Base-by-base conservation (phyloP, 2,113 vertebrate species). In the Nibea coibor region DNA sequence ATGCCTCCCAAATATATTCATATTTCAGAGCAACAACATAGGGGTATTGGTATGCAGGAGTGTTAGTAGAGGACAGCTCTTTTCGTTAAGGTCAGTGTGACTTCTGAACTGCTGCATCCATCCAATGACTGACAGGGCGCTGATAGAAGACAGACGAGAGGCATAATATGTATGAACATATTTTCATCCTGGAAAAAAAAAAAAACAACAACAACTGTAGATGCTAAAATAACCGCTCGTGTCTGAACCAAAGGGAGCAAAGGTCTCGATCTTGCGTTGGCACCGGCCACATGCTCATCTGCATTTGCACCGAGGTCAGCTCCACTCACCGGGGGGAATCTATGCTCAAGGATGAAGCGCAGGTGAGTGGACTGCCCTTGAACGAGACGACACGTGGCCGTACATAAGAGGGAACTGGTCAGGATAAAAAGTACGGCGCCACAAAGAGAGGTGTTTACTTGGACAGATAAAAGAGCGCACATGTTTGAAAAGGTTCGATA, bases 271-370 rank as follows among this genome's bases (percentile, higher is more conserved):
- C 88, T 77, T 4, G 56, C 64, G 48, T 76, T 90, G 89, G 91
- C 87, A 81, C 80, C 26, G 4, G 61, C 73, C 83, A 89, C 86
- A 71, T 73, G 80, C 85, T 90, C 89, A 91, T 93, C 83, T 90
- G 86, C 91, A 93, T 92, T 88, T 85, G 80, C 86, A 85, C 87
- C 67, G 86, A 90, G 93, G 92, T 93, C 93, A 90, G 85, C 72
- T 12, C 45, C 14, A 28, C 83, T 85, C 80, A 15, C 83, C 22
- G 2, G 48, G 75, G 83, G 73, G 78, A 72, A 75, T 58, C 64
- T 61, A 59, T 48, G 22, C 79, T 74, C 56, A 74, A 90, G 83
- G 89, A 89, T 85, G 80, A 83, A 81, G 53, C 14, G 35, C 83
- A 87, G 88, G 84, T 86, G 89, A 89, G 61, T 4, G 22, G 39